Evolutionary conservation across 2,113 vertebrate species (phyloP).

Genomic region (Campylomormyrus numenius): DNA sequence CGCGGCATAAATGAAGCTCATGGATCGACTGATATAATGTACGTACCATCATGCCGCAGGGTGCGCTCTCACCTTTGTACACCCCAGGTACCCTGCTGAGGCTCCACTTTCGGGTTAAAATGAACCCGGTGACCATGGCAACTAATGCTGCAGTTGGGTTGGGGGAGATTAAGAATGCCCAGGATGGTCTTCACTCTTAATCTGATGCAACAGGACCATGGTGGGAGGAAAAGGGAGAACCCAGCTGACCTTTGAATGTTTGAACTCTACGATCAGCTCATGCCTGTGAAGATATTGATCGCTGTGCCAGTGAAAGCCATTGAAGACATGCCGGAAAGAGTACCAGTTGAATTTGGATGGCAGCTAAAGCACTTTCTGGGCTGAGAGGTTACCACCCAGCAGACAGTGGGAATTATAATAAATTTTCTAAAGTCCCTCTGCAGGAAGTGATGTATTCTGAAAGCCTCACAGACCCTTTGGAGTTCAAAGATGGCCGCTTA

Average conservation of each 20-base stretch:
- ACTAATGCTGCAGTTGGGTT: slow-evolving; percentile 15
- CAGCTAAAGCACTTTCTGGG: neutral
- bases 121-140: slow-evolving; percentile 11
- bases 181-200: slow-evolving; percentile 8
- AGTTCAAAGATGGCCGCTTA: neutral
- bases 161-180: neutral
- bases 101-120: neutral
- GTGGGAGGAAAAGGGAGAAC: neutral
- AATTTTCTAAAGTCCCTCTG: neutral
- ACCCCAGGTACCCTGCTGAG: neutral
- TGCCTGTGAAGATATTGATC: neutral
- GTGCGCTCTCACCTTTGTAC: neutral
- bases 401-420: neutral
- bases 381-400: neutral
- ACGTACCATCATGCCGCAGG: neutral
- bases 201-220: neutral
- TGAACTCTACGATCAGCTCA: neutral
- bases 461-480: neutral
- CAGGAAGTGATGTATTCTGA: neutral
- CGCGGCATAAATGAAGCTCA: neutral
- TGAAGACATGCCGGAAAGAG: neutral
- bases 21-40: neutral
- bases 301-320: neutral
- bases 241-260: neutral
- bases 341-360: neutral